Percentiles rank a stretch among this genome's conserved stretches.
Conservation (phyloP, 2,113 vertebrate species). For the Megalops atlanticus region DNA sequence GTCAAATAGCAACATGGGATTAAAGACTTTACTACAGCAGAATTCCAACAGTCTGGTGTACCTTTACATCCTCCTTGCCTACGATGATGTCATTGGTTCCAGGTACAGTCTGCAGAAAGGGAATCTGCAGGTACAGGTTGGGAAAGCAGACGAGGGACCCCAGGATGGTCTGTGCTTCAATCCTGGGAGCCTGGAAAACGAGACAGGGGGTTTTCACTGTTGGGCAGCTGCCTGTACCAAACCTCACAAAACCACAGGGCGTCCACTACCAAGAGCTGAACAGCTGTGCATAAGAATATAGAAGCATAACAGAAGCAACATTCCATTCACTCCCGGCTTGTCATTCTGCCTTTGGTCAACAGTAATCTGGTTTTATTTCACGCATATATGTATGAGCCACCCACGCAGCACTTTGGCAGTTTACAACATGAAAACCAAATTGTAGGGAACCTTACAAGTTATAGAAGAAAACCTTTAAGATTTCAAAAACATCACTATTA, state of each 20-base stretch:
- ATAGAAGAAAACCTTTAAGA: too few species aligned
- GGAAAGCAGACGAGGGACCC: conserved; percentile 96
- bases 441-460: too few species aligned
- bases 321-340: too few species aligned
- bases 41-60: conserved; percentile 49
- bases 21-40: not conserved
- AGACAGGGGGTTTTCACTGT: not conserved
- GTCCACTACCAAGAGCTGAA: not conserved
- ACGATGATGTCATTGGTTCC: conserved; percentile 67
- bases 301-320: too few species aligned
- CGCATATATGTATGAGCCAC: too few species aligned
- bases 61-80: conserved; percentile 84
- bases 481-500: too few species aligned
- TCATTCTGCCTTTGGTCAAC: too few species aligned
- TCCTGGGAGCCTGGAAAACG: conserved; percentile 79
- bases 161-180: conserved; percentile 90
- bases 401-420: too few species aligned
- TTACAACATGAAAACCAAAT: too few species aligned
- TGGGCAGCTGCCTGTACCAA: not conserved
- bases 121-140: conserved; percentile 85
- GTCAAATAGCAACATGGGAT: not conserved
- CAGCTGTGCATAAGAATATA: not conserved
- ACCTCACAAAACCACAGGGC: not conserved
- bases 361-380: too few species aligned
- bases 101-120: conserved; percentile 67